Evolutionary conservation across 30 jellyfish, hydroid and myxozoan genomes (phyloP), one percentile per base, ranked within the genome.

Genomic region (Cassiopea xamachana): DNA sequence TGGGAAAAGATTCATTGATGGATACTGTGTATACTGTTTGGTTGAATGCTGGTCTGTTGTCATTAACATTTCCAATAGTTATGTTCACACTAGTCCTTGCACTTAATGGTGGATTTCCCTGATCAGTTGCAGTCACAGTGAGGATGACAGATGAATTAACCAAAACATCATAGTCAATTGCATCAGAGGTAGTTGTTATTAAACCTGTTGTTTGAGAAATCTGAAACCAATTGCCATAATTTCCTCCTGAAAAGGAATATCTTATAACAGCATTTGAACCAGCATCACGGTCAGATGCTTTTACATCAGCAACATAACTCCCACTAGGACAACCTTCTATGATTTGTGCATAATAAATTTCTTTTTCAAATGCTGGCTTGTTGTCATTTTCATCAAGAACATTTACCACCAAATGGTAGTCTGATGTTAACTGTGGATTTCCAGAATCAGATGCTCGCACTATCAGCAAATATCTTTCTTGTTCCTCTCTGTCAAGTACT

Each of bases 371-470:
- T 10, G 18, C 84, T 1, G 98, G 98, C 43, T 50, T 69, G 87
- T 90, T 82, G 80, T 94, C 98, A 87, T 94, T 94, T 6, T 39
- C 94, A 80, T 94, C 98, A 17, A 7, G 64, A n/a, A 90, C 89
- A 58, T 45, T 15, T 8, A 94, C 60, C 1, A 47, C 12, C 55
- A 93, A 64, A 3, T 81, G 73, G 71, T 17, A 68, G 45, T 75
- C 80, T 7, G 98, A 6, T 10, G 86, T 45, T 73, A 90, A 55
- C 19, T 48, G 90, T 1, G 98, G 97, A 7, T 8, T 75, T 2
- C 98, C 98, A 43, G 85, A 55, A 87, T 94, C 98, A 60, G 84
- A 61, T 1, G 92, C 97, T n/a, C 88, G 62, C 17, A 94, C 60
- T 46, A 27, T 7, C 69, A 94, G 48, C 3, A 19, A 47, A 81